These are phyloP conservation scores for Caenorhabditis japonica DNA, from an alignment of 2,888 invertebrate species.

Conservation along the genomic window DNA sequence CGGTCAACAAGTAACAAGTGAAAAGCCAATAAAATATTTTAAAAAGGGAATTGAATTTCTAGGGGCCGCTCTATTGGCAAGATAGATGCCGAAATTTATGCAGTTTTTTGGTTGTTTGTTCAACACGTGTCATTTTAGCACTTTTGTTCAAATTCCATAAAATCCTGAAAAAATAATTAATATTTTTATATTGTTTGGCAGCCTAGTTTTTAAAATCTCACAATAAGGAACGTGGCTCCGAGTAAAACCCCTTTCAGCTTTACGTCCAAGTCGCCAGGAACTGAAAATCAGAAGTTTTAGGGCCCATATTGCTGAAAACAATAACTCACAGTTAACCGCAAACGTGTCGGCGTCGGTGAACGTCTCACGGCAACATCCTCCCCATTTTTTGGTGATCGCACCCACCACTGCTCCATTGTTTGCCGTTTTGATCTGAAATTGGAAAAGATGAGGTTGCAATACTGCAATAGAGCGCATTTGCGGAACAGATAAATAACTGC, in stretches of 20 bases:
- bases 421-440: slow-evolving; percentile 19
- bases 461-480: too few species aligned
- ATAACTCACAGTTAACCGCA: slow-evolving; percentile 54
- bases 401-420: slow-evolving; percentile 43
- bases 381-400: slow-evolving; percentile 62
- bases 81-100: too few species aligned
- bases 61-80: too few species aligned
- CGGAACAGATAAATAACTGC: too few species aligned
- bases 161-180: slow-evolving; percentile 43
- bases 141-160: slow-evolving; percentile 58
- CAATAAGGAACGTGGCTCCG: slow-evolving; percentile 64
- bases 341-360: slow-evolving; percentile 64
- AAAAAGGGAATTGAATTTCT: too few species aligned
- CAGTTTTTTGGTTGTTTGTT: too few species aligned
- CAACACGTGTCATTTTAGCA: too few species aligned
- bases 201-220: slow-evolving; percentile 21
- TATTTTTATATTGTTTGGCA: not conserved
- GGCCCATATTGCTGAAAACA: too few species aligned
- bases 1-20: too few species aligned
- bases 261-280: slow-evolving; percentile 61
- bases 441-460: too few species aligned
- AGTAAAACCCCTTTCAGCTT: slow-evolving; percentile 60
- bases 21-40: too few species aligned
- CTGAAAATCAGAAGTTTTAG: slow-evolving; percentile 36
- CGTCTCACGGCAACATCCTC: slow-evolving; percentile 58